Evolutionary conservation across 2,888 invertebrate species (phyloP).

Genomic region (Sinelater perroti): DNA sequence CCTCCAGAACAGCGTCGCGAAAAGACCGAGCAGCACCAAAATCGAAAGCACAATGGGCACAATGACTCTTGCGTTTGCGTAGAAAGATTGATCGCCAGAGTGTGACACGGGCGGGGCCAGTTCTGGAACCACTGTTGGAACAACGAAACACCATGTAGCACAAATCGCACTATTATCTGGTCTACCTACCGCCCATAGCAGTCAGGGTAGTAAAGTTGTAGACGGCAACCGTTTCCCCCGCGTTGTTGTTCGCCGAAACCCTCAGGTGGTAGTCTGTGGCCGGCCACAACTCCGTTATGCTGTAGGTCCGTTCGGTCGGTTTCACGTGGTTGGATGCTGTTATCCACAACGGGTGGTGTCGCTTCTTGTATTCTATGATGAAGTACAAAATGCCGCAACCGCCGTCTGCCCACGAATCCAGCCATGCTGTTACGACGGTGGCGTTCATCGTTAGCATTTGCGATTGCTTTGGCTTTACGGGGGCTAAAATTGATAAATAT

Average conservation of each 20-base stretch:
- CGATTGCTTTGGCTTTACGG: constrained; percentile 80
- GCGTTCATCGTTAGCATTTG: constrained; percentile 86
- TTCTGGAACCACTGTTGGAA: constrained; percentile 67
- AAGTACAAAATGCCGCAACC: constrained; percentile 89
- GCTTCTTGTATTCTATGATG: constrained; percentile 79
- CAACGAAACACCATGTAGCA: too few relatives aligned
- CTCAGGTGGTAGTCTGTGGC: constrained; percentile 78
- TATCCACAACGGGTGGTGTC: constrained; percentile 75
- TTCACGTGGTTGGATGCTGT: constrained; percentile 84
- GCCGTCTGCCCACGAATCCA: constrained; percentile 89
- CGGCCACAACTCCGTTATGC: constrained; percentile 78
- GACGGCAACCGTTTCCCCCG: constrained; percentile 82
- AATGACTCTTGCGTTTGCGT: constrained; percentile 71
- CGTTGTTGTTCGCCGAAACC: constrained; percentile 86
- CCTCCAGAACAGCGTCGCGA: constrained; percentile 76
- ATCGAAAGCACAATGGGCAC: constrained; percentile 73
- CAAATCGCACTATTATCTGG: not conserved
- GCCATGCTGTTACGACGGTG: constrained; percentile 85
- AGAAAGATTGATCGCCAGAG: constrained; percentile 71
- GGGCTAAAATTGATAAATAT: too few relatives aligned
- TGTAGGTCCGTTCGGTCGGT: constrained; percentile 82
- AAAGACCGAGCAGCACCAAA: constrained; percentile 70
- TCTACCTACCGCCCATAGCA: constrained; percentile 73
- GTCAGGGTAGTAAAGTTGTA: constrained; percentile 88
- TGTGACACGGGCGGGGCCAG: constrained; percentile 73